Percentiles rank a stretch among this genome's conserved stretches.
These are phyloP conservation scores for Ormyrus nitidulus DNA, from an alignment of 2,888 invertebrate genomes.

Conservation along the genomic window DNA sequence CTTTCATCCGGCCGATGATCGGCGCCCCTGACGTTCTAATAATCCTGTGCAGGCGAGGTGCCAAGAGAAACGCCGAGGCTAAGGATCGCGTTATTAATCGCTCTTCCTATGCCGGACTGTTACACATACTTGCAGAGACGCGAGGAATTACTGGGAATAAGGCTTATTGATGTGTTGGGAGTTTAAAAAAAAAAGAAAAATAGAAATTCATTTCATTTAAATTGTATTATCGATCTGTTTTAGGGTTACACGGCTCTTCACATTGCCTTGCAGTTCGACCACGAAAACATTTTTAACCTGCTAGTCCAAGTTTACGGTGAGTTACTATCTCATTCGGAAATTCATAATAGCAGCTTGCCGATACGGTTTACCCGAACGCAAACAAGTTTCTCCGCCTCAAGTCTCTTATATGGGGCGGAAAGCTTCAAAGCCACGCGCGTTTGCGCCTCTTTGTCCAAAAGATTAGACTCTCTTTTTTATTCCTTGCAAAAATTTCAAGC, in stretches of 20 bases:
- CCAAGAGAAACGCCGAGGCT: too few relatives aligned
- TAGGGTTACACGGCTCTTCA: slow-evolving; percentile 97
- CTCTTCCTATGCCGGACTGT: too few relatives aligned
- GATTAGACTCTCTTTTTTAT: slow-evolving; percentile 57
- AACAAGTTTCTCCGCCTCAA: not conserved
- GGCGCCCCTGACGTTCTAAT: slow-evolving; percentile 39
- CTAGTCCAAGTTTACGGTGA: slow-evolving; percentile 94
- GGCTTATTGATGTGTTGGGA: too few relatives aligned
- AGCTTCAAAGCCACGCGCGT: slow-evolving; percentile 35
- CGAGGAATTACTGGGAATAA: too few relatives aligned
- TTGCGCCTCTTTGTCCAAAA: slow-evolving; percentile 61
- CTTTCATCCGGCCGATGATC: slow-evolving; percentile 58
- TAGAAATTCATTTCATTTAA: not conserved
- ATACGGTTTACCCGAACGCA: not conserved
- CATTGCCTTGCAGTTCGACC: slow-evolving; percentile 93
- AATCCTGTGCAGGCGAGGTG: not conserved
- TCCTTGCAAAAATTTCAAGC: too few relatives aligned
- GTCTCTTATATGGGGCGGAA: not conserved
- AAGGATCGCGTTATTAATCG: not conserved
- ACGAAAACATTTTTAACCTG: slow-evolving; percentile 90
- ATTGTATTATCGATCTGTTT: slow-evolving; percentile 61
- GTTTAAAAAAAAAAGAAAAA: too few relatives aligned
- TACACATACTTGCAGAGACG: too few relatives aligned
- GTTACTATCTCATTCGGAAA: slow-evolving; percentile 68
- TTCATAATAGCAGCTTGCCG: not conserved